Percentiles rank a stretch among this genome's conserved stretches.
Evolutionary conservation across 2,888 invertebrate species (phyloP).

Genomic region (Romanomermis culicivorax): DNA sequence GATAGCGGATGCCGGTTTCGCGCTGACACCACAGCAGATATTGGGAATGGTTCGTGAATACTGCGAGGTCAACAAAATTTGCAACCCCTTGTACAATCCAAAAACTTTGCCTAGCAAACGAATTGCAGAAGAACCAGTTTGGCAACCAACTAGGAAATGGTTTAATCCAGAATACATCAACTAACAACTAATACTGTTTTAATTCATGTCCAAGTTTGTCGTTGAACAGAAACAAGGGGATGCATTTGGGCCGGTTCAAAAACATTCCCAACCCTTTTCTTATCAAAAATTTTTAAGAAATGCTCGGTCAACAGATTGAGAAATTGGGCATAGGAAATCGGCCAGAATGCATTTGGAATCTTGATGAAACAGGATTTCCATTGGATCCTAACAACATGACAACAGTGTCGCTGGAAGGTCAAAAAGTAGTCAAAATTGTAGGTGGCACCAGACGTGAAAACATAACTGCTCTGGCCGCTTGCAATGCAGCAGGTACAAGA

Average conservation of each 20-base stretch:
- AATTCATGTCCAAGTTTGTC: too few species aligned
- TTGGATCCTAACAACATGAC: neutral
- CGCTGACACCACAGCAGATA: neutral
- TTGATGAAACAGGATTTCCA: neutral
- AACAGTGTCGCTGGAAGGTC: neutral
- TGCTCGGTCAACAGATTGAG: neutral
- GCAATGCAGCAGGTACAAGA: neutral
- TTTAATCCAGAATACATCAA: too few species aligned
- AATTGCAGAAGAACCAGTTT: neutral
- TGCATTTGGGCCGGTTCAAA: neutral
- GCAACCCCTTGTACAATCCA: neutral
- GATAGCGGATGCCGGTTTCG: neutral
- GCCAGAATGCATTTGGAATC: neutral
- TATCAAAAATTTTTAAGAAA: neutral
- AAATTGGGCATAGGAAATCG: neutral
- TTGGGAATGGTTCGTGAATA: neutral
- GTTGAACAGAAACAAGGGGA: neutral
- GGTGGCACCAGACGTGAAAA: neutral
- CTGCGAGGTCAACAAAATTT: neutral
- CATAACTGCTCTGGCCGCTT: neutral
- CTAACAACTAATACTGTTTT: too few species aligned
- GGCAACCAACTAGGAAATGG: neutral
- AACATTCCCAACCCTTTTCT: neutral
- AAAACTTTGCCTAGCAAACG: neutral
- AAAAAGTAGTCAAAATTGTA: neutral